These are phyloP conservation scores for Pachymerium ferrugineum DNA, from an alignment of 2,888 invertebrate species.

Conservation along the genomic window DNA sequence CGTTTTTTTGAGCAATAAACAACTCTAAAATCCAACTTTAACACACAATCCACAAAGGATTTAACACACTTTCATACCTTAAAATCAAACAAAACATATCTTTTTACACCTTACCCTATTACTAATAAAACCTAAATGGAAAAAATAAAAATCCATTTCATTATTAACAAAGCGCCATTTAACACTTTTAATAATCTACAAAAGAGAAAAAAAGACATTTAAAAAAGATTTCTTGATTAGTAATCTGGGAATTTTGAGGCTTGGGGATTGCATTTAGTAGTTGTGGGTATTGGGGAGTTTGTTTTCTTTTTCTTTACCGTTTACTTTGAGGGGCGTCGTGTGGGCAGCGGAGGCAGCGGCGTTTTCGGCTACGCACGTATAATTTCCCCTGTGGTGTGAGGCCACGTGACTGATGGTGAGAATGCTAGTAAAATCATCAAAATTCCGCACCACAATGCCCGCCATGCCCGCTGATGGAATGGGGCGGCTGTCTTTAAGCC, in stretches of 20 bases:
- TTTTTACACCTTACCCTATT: conserved; percentile 5
- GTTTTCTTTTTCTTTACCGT: conserved; percentile 31
- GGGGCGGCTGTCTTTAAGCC: conserved; percentile 31
- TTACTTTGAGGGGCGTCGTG: conserved; percentile 34
- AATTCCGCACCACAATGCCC: conserved; percentile 31
- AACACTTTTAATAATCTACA: conserved; percentile 1
- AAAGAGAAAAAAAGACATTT: conserved; percentile 11
- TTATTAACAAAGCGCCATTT: conserved; percentile 4
- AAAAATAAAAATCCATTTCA: conserved; percentile 11
- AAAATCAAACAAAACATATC: too few species aligned
- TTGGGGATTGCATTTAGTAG: not conserved
- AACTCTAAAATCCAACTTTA: too few species aligned
- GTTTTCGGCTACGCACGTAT: conserved; percentile 32
- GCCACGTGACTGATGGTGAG: conserved; percentile 32
- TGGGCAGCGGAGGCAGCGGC: conserved; percentile 32
- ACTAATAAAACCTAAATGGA: conserved; percentile 14
- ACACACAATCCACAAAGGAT: too few species aligned
- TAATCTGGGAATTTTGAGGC: not conserved
- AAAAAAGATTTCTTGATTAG: not conserved
- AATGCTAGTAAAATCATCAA: conserved; percentile 34
- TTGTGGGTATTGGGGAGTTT: not conserved
- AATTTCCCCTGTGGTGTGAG: conserved; percentile 33
- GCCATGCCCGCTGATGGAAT: conserved; percentile 22
- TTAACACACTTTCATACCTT: too few species aligned
- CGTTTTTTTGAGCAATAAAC: too few species aligned